Evolutionary conservation across 2,888 invertebrate genomes (phyloP), one percentile per base, ranked within the genome.

Genomic region (Napeogenes inachia): DNA sequence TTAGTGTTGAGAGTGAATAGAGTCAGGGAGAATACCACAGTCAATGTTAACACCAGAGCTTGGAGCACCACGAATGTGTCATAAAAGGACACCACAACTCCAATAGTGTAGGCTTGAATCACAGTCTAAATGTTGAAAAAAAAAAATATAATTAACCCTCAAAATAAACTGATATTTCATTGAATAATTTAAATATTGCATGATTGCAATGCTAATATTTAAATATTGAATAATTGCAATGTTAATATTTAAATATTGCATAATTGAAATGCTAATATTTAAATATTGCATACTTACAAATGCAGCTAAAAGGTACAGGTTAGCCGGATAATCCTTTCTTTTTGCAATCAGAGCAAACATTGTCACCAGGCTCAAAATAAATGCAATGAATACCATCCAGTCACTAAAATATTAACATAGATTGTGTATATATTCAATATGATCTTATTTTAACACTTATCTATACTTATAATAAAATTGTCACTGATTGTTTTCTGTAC

Each of bases 1-100:
- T 96, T 97, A 13, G 95, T 94, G 89, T 97, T 97, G 71, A 97
- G 93, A 0, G 97, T 96, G 87, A 94, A 97, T n/a, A 93, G 78
- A 0, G 96, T 96, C 60, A 97, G 91, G 0, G 94, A 93, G 68
- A 92, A 90, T 13, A 96, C 93, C 6, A 96, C 94, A 2, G 93
- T 92, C 63, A 95, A 88, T 0, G 97, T 97, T 65, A 97, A 90
- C 0, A 93, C 83, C 45, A 97, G 91, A 0, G 97, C 97, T 85
- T 97, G 94, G 30, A 97, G 84, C 4, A 97, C 96, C 50, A 95
- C 91, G 12, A 90, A 84, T 35, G 94, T 93, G 69, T 96, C 94
- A 84, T 94, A 97, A 84, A 94, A 94, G 0, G 96, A 94, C 6
- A 96, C 95, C 13, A 96, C 85, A 32, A 95, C 94, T 58, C 95